Percentiles rank a stretch among this genome's conserved stretches.
These are phyloP conservation scores for Harpagifer antarcticus DNA, from an alignment of 2,797 vertebrate species.

Conservation along the genomic window DNA sequence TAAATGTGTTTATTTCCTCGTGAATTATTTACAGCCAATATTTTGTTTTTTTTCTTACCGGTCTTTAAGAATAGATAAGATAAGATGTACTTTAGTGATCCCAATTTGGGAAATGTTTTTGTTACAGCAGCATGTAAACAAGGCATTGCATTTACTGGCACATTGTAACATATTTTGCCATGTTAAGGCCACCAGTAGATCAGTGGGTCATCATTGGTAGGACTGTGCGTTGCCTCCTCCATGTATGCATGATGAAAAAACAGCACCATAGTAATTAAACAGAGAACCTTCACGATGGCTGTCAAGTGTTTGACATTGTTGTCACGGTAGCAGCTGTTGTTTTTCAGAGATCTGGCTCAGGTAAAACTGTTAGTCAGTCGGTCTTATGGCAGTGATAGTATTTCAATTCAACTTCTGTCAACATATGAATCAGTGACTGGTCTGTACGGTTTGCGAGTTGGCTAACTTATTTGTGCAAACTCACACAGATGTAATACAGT, in stretches of 20 bases:
- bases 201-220: no score
- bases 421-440: slow-evolving; percentile 8
- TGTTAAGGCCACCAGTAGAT: no score
- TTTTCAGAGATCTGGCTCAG: slow-evolving; percentile 31
- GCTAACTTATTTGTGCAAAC: background rate
- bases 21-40: background rate
- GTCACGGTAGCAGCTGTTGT: slow-evolving; percentile 16
- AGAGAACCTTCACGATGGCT: background rate
- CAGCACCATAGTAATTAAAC: background rate
- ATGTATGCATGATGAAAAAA: background rate
- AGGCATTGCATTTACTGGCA: no score
- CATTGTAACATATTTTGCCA: no score
- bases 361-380: slow-evolving; percentile 4
- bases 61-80: no score
- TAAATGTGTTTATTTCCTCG: background rate
- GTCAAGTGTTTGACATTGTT: slow-evolving; percentile 25
- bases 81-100: no score
- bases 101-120: no score
- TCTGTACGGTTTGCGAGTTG: background rate
- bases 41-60: no score
- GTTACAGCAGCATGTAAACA: no score
- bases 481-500: background rate
- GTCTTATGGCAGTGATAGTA: background rate
- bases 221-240: no score
- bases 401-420: slow-evolving; percentile 1